These are phyloP conservation scores for Palaemon carinicauda DNA, from an alignment of 1,140 invertebrate genomes.

Conservation along the genomic window DNA sequence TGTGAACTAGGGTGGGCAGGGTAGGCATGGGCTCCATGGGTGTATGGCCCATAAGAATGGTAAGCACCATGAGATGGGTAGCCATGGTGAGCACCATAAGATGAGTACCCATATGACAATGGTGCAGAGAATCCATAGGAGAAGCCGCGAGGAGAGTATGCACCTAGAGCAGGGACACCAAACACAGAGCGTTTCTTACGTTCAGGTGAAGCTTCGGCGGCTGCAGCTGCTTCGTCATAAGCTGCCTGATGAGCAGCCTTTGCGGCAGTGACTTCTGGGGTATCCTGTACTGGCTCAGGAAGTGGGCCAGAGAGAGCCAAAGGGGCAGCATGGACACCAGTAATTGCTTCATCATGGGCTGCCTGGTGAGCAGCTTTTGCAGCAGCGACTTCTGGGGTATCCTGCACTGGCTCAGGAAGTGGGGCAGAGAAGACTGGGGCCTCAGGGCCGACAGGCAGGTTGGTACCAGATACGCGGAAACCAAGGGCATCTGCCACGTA, in stretches of 20 bases:
- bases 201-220: background rate
- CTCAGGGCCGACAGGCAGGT: constrained; percentile 30
- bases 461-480: constrained; percentile 44
- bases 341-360: background rate
- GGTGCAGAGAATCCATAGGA: constrained; percentile 1
- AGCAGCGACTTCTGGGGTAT: constrained; percentile 39
- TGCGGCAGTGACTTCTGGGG: constrained; percentile 35
- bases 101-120: background rate
- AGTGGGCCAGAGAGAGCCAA: background rate
- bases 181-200: constrained; percentile 22
- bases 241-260: background rate
- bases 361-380: constrained; percentile 2
- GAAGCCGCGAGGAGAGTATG: background rate
- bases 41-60: background rate
- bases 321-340: background rate
- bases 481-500: constrained; percentile 39
- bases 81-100: background rate
- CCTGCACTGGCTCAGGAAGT: constrained; percentile 28
- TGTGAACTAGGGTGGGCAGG: background rate
- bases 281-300: constrained; percentile 38
- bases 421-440: background rate
- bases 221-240: constrained; percentile 8
- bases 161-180: background rate
- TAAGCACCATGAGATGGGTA: background rate
- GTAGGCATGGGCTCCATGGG: background rate